These are phyloP conservation scores for Nansenia antarctica DNA, from an alignment of 2,113 vertebrate species.

Conservation along the genomic window DNA sequence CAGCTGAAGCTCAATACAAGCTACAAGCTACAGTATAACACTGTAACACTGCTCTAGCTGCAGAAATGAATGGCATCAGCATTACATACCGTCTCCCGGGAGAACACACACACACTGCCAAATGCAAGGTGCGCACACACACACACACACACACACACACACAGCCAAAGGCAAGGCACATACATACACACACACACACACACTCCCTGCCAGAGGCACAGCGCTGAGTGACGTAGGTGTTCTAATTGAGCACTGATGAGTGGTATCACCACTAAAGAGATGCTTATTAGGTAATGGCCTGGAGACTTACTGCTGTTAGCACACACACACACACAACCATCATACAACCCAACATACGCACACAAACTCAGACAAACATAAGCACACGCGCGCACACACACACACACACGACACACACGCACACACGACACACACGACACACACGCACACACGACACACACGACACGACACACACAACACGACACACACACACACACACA, in stretches of 20 bases:
- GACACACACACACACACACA: conserved; percentile 6
- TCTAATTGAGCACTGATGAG: conserved; percentile 22
- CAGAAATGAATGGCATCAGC: too few relatives aligned
- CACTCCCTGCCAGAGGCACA: conserved; percentile 22
- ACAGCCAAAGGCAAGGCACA: conserved; percentile 30
- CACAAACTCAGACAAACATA: background rate
- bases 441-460: background rate
- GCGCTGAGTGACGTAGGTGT: conserved; percentile 25
- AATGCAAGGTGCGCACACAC: background rate
- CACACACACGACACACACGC: background rate
- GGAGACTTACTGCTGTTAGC: conserved; percentile 21
- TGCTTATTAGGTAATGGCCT: conserved; percentile 20
- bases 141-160: conserved; percentile 12
- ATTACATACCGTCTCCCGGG: background rate
- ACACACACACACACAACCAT: conserved; percentile 4
- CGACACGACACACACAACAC: too few relatives aligned
- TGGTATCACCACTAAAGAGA: conserved; percentile 40
- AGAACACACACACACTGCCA: background rate
- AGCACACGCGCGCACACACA: background rate
- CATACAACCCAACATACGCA: background rate
- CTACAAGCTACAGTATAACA: too few relatives aligned
- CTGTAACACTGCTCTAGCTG: too few relatives aligned
- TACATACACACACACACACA: background rate
- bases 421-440: background rate
- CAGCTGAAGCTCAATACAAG: too few relatives aligned